These are phyloP conservation scores for Mastacembelus armatus DNA, from an alignment of 2,797 vertebrate species.

Conservation along the genomic window DNA sequence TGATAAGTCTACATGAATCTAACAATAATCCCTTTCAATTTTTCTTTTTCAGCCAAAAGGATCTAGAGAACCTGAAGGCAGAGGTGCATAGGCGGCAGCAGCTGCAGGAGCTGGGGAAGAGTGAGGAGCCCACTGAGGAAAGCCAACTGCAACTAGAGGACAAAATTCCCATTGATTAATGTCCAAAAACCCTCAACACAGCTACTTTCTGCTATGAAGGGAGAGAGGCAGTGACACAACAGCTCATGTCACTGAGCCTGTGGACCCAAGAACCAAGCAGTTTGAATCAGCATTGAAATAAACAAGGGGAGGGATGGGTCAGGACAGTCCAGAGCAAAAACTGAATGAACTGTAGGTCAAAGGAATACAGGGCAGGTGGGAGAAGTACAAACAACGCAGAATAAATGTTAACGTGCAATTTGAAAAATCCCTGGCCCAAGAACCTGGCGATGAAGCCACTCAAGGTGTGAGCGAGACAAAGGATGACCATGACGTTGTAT, in stretches of 20 bases:
- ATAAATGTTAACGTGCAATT: slow-evolving; percentile 70
- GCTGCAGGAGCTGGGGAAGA: slow-evolving; percentile 90
- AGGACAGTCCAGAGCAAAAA: slow-evolving; percentile 61
- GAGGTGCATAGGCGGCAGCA: slow-evolving; percentile 96
- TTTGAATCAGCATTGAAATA: slow-evolving; percentile 77
- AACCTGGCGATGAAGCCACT: slow-evolving; percentile 48
- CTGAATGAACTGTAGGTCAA: slow-evolving; percentile 60
- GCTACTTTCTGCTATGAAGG: slow-evolving; percentile 63
- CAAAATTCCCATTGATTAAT: slow-evolving; percentile 85
- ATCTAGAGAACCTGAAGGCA: slow-evolving; percentile 97
- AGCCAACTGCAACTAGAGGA: slow-evolving; percentile 81
- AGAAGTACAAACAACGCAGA: slow-evolving; percentile 61
- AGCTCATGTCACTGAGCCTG: slow-evolving; percentile 73
- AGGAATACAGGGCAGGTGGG: slow-evolving; percentile 48
- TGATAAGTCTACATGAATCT: background rate
- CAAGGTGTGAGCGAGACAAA: slow-evolving; percentile 65
- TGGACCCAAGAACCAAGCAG: slow-evolving; percentile 73
- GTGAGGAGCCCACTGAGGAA: slow-evolving; percentile 78
- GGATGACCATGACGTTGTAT: slow-evolving; percentile 80
- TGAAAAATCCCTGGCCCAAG: slow-evolving; percentile 46
- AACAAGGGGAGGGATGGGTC: slow-evolving; percentile 58
- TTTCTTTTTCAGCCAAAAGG: slow-evolving; percentile 93
- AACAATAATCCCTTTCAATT: background rate
- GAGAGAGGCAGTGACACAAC: slow-evolving; percentile 69
- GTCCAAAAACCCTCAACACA: slow-evolving; percentile 42